Base-by-base conservation (phyloP, 2,888 invertebrate genomes). In the Platycheirus rosarum region DNA sequence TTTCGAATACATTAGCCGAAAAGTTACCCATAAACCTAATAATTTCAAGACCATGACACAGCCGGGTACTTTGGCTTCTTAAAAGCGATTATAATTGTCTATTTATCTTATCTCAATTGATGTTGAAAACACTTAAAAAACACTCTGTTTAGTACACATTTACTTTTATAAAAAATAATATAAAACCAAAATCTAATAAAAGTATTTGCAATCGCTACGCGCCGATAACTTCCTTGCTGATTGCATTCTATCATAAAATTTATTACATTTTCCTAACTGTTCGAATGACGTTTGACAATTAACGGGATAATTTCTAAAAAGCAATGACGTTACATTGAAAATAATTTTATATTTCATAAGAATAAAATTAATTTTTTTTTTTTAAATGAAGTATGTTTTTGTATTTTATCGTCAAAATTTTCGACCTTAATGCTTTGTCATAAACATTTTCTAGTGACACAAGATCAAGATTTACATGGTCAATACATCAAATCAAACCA, bases 401-500 rank as follows among this genome's bases (percentile, higher is more conserved):
- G 3, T 26, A 26, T 26, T 26, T 26, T 26, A 26, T 4, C 26
- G 2, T 26, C 26, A 26, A 26, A 2, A 26, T 26, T 26, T 23
- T 13, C 2, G 23, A 48, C 2, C 35, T 26, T 44, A 20, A 51
- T 8, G 3, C 14, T 14, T n/a, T 2, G 16, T 11, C 23, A 53
- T 29, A 13, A 35, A 14, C 26, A 26, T 49, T 26, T 70, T 70
- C 53, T 71, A 29, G 0, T 40, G n/a, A n/a, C n/a, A n/a, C n/a
- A n/a, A n/a, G n/a, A 62, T 75, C 53, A 51, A 69, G 49, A 44
- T 53, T 53, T 44, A 66, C 51, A 53, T 13, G n/a, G 23, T 8
- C 53, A 42, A 66, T 51, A 51, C n/a, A 55, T 37, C 20, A 55
- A 37, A 55, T n/a, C 9, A 55, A 23, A 9, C n/a, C n/a, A n/a